phyloP scores from a whole-genome alignment of 2,797 vertebrate species.

The Melopsittacus undulatus region DNA sequence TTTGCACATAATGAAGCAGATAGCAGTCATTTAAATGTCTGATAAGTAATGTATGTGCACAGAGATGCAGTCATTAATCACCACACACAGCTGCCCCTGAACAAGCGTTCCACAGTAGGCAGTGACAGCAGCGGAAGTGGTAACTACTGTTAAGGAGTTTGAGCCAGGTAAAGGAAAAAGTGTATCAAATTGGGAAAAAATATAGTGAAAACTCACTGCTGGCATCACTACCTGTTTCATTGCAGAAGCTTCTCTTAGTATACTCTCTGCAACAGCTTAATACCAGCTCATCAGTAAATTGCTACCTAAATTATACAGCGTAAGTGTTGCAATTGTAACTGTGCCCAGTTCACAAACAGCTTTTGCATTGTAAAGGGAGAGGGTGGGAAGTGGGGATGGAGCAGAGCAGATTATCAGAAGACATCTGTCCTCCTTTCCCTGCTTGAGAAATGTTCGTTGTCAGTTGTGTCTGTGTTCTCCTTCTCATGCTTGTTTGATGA shows the following conservation, averaged over 20 bases:
- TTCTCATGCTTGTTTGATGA: background rate
- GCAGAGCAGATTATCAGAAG: background rate
- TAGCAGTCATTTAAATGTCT: background rate
- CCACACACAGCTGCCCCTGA: accelerated
- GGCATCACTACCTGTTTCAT: background rate
- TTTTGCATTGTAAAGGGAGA: background rate
- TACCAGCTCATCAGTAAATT: background rate
- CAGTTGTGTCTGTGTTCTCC: accelerated
- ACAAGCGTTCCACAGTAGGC: accelerated
- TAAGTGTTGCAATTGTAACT: background rate
- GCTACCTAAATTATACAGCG: background rate
- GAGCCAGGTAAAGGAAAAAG: background rate
- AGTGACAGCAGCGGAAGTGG: background rate
- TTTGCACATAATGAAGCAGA: background rate
- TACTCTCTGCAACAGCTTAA: background rate
- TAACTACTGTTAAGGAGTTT: background rate
- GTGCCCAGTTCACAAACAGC: background rate
- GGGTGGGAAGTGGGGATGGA: background rate
- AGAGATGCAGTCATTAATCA: background rate
- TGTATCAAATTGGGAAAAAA: accelerated
- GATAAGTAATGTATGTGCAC: no score
- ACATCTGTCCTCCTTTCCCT: background rate
- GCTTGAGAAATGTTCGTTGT: background rate
- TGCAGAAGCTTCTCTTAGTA: background rate
- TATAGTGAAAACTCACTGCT: background rate